Evolutionary conservation across 2,113 vertebrate genomes (phyloP).

Genomic region (Epinephelus cyanopodus): DNA sequence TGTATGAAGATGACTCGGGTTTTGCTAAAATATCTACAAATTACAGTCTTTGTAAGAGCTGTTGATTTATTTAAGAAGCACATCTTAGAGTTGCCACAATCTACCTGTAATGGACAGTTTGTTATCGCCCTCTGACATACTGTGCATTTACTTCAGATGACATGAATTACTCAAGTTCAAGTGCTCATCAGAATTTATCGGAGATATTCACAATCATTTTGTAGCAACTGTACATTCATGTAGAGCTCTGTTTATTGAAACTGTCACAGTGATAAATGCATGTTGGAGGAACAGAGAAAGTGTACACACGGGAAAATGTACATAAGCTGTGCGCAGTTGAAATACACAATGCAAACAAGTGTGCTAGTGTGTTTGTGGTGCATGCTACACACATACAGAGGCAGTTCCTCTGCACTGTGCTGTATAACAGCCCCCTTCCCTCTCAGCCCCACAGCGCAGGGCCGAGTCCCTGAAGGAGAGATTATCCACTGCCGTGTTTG

Average conservation of each 20-base stretch:
- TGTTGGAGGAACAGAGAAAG: constrained; percentile 14
- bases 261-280: constrained; percentile 30
- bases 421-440: constrained; percentile 73
- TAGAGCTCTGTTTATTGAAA: constrained; percentile 32
- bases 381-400: constrained; percentile 52
- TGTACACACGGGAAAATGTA: constrained; percentile 2
- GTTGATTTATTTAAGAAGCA: constrained; percentile 29
- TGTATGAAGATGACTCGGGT: constrained; percentile 8
- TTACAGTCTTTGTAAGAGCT: constrained; percentile 38
- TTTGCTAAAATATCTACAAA: constrained; percentile 39
- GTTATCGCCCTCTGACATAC: constrained; percentile 48
- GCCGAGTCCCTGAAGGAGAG: constrained; percentile 82
- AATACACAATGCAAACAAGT: constrained; percentile 49
- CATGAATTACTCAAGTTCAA: constrained; percentile 46
- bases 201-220: constrained; percentile 18
- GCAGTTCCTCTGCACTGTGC: constrained; percentile 69
- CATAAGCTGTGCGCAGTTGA: constrained; percentile 19
- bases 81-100: constrained; percentile 35
- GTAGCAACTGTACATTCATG: constrained; percentile 8
- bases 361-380: constrained; percentile 38
- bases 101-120: constrained; percentile 52
- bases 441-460: constrained; percentile 78
- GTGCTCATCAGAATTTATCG: not conserved
- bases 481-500: constrained; percentile 86
- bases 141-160: constrained; percentile 37